phyloP scores from a whole-genome alignment of 2,797 vertebrate genomes.

The Austrolebias charrua region DNA sequence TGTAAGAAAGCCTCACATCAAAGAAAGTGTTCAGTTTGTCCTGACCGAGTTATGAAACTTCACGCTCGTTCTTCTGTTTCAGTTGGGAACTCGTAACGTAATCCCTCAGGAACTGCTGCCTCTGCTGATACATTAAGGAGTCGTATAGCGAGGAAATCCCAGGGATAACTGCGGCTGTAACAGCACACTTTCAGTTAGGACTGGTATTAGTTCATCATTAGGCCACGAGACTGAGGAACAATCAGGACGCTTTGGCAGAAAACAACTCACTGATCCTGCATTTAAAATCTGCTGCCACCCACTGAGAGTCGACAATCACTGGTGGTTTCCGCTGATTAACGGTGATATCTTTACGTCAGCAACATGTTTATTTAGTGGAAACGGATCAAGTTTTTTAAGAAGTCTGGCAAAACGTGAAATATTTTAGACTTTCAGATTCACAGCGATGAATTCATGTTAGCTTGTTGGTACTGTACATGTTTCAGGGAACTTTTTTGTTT shows the following conservation, averaged over 20 bases:
- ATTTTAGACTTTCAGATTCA: no score
- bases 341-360: no score
- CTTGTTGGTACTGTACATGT: no score
- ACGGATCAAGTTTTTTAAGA: no score
- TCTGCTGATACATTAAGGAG: constrained; percentile 43
- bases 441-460: no score
- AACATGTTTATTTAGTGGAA: no score
- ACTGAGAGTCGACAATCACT: constrained; percentile 19
- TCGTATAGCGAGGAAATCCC: constrained; percentile 73
- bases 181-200: constrained; percentile 59
- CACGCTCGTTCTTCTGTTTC: constrained; percentile 10
- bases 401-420: no score
- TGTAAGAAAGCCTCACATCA: constrained; percentile 12
- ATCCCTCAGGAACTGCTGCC: constrained; percentile 58
- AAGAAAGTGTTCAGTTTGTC: constrained; percentile 21
- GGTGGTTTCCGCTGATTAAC: neutral
- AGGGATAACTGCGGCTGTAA: constrained; percentile 53
- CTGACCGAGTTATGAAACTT: neutral
- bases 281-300: constrained; percentile 56
- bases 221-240: constrained; percentile 38
- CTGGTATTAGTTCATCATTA: constrained; percentile 46
- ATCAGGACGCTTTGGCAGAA: constrained; percentile 40
- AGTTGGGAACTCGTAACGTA: constrained; percentile 47
- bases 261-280: constrained; percentile 52
- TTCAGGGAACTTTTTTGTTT: no score